phyloP scores from a whole-genome alignment of 2,113 vertebrate species.

The Euleptes europaea region DNA sequence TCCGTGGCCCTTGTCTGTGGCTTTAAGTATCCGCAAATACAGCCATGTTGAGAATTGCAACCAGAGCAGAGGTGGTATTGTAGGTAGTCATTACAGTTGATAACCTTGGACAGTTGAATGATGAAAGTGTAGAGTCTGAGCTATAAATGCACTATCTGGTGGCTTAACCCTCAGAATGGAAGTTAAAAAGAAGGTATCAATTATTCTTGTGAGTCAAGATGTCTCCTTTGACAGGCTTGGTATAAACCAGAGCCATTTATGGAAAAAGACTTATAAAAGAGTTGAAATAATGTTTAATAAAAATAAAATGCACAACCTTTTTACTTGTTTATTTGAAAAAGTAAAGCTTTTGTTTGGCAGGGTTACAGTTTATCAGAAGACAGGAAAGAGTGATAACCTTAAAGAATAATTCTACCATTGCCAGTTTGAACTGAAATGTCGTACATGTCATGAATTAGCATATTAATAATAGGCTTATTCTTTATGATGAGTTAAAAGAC shows the following conservation, averaged over 20 bases:
- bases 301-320: no score
- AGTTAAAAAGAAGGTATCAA: neutral
- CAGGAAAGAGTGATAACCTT: no score
- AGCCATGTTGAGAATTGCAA: neutral
- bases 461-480: neutral
- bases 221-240: neutral
- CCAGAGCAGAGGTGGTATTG: neutral
- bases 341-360: no score
- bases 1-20: no score
- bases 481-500: neutral
- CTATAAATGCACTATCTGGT: neutral
- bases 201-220: neutral
- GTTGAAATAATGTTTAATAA: no score
- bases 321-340: no score
- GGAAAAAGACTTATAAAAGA: no score
- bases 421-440: neutral
- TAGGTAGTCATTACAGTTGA: neutral
- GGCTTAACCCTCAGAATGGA: neutral
- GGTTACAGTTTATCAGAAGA: no score
- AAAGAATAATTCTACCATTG: no score
- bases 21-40: no score
- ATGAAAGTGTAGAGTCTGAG: neutral
- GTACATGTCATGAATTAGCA: neutral
- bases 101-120: neutral
- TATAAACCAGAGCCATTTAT: no score